A percentile compares a stretch with the other conserved stretches of the same genome.
These are phyloP conservation scores for Nysson spinosus DNA, from an alignment of 2,888 invertebrate species.

Conservation along the genomic window DNA sequence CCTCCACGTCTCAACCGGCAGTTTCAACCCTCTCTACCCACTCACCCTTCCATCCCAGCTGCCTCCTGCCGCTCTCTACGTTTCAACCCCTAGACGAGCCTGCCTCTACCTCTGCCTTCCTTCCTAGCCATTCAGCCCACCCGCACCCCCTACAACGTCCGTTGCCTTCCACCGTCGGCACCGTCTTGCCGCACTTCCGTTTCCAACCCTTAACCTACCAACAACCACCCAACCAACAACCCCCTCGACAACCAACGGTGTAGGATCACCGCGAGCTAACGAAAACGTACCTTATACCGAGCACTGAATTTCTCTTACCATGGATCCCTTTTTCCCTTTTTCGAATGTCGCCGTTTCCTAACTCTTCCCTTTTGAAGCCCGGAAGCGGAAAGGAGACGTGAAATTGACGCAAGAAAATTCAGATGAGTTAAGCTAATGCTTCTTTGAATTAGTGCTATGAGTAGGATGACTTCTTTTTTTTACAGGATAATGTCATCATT, in stretches of 20 bases:
- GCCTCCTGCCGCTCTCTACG: constrained; percentile 54
- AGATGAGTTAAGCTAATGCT: no score
- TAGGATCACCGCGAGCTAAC: constrained; percentile 48
- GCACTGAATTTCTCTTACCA: constrained; percentile 38
- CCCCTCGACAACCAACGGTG: constrained; percentile 53
- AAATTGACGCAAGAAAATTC: no score
- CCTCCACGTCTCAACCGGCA: constrained; percentile 63
- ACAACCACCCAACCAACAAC: constrained; percentile 64
- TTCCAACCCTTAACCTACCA: constrained; percentile 69
- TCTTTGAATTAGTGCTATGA: no score
- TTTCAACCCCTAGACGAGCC: constrained; percentile 62
- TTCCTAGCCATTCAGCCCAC: constrained; percentile 60
- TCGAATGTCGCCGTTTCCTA: background rate
- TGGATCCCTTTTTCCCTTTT: background rate
- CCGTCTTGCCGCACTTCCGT: constrained; percentile 71
- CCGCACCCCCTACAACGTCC: constrained; percentile 60
- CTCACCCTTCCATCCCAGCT: constrained; percentile 47
- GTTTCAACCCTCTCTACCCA: constrained; percentile 63
- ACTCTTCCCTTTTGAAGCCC: background rate
- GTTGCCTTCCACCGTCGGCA: constrained; percentile 59
- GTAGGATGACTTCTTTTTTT: no score
- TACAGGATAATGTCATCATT: no score
- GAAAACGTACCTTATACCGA: constrained; percentile 53
- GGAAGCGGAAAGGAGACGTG: no score
- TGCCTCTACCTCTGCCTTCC: constrained; percentile 61